Conservation (phyloP, 2,797 vertebrate genomes). For the Okamejei kenojei region DNA sequence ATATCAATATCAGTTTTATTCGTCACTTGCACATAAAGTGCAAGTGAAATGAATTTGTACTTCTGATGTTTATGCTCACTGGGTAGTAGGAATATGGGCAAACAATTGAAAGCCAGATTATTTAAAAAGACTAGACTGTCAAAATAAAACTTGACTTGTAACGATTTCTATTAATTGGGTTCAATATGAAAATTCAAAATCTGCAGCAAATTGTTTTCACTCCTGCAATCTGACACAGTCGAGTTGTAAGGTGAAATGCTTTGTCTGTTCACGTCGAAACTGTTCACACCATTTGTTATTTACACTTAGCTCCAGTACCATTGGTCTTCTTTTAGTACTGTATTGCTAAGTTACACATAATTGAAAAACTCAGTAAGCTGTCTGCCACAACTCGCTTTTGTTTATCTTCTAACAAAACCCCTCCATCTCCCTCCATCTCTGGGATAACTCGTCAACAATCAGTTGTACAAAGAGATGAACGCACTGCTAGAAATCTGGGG, state of each 20-base stretch:
- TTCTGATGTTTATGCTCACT: not conserved
- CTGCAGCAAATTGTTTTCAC: not conserved
- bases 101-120: not conserved
- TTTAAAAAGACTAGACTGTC: not conserved
- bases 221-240: not conserved
- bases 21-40: too few species aligned
- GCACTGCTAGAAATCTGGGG: not conserved
- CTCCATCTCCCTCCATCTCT: not conserved
- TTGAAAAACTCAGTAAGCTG: not conserved
- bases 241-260: not conserved
- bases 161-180: not conserved
- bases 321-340: not conserved
- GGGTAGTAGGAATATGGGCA: not conserved
- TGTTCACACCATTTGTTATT: not conserved
- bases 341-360: not conserved
- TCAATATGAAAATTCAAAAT: conserved; percentile 3
- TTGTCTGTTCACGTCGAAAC: not conserved
- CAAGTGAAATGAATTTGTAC: not conserved
- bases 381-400: not conserved
- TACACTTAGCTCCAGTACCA: not conserved
- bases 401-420: not conserved
- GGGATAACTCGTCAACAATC: not conserved
- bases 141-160: not conserved
- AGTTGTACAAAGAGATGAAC: not conserved
- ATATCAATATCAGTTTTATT: too few species aligned